These are phyloP conservation scores for Nerophis lumbriciformis DNA, from an alignment of 2,113 vertebrate genomes.

Conservation along the genomic window DNA sequence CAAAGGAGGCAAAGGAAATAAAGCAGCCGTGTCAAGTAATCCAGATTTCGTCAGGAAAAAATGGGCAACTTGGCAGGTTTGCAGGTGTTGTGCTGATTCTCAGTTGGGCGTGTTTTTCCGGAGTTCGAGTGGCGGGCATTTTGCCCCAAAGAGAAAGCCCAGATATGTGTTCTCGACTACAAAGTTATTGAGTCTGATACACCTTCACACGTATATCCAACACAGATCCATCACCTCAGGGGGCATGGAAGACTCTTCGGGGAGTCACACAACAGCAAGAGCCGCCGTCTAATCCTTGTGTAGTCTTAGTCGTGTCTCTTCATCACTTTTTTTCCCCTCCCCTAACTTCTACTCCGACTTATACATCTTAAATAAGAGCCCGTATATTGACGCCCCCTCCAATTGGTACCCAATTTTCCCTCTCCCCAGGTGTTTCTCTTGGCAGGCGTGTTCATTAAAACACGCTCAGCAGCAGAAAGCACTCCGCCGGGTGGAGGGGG, in stretches of 20 bases:
- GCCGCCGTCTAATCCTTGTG: slow-evolving; percentile 35
- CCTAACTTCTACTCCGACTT: slow-evolving; percentile 23
- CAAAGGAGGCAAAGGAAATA: background rate
- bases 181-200: slow-evolving; percentile 16
- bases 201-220: slow-evolving; percentile 11
- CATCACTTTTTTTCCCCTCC: slow-evolving; percentile 49
- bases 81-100: too few relatives aligned
- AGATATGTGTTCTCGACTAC: slow-evolving; percentile 1
- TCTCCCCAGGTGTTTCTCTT: slow-evolving; percentile 52
- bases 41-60: background rate
- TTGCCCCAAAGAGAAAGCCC: slow-evolving; percentile 25
- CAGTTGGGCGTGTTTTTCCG: slow-evolving; percentile 7
- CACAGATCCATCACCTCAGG: slow-evolving; percentile 16
- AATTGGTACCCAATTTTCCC: slow-evolving; percentile 41
- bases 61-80: too few relatives aligned
- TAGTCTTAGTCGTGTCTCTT: slow-evolving; percentile 38
- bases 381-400: slow-evolving; percentile 23
- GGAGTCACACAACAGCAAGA: slow-evolving; percentile 43
- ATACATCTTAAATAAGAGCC: slow-evolving; percentile 39
- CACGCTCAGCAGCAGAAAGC: slow-evolving; percentile 42
- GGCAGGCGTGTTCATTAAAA: slow-evolving; percentile 59
- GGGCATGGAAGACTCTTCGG: slow-evolving; percentile 31
- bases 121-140: slow-evolving; percentile 38
- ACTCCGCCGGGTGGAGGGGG: slow-evolving; percentile 35
- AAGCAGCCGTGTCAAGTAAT: background rate